Base-by-base conservation (phyloP, 1,140 invertebrate genomes). In the Dendroctonus valens region DNA sequence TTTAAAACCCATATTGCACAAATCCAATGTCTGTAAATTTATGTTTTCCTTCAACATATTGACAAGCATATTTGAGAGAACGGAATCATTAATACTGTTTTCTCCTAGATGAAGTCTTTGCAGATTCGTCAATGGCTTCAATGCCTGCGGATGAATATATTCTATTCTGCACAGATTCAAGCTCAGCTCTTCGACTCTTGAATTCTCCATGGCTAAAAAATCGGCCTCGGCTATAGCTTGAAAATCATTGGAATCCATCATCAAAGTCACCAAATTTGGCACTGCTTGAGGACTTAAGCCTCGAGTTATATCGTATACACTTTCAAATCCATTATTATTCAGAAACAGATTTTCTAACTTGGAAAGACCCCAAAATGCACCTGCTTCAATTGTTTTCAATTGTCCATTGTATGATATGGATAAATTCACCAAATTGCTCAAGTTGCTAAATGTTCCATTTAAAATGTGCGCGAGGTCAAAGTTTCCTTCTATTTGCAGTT, bases 1-100 rank as follows among this genome's bases (percentile, higher is more conserved):
- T 26, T 80, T 70, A 57, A 84, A 82, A 0, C 83, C 83, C 72
- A 81, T 78, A 14, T 77, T 77, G n/a, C 78, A 81, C 42, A 85
- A 63, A 72, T 82, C 79, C 0, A 85, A 60, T 49, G 72, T 62
- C 8, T 77, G 73, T 9, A 84, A 73, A 61, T 77, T 78, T 26
- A 83, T 79, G n/a, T 72, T 60, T 50, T 71, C 53, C 12, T 75
- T 51, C 49, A 75, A 69, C 72, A 79, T 76, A 52, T 65, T 71
- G 15, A 75, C 63, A 40, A 85, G 65, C 50, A 83, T 72, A 6
- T 80, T 66, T 14, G 73, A 74, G 44, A 85, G 76, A 38, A 76
- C 72, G 6, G 74, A 65, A 5, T 77, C 65, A 69, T 81, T 79
- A n/a, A 84, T 75, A 59, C 78, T 78, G 51, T 78, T 78, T 66